phyloP scores from a whole-genome alignment of 2,888 invertebrate species.

The Drosophila peninsularis region DNA sequence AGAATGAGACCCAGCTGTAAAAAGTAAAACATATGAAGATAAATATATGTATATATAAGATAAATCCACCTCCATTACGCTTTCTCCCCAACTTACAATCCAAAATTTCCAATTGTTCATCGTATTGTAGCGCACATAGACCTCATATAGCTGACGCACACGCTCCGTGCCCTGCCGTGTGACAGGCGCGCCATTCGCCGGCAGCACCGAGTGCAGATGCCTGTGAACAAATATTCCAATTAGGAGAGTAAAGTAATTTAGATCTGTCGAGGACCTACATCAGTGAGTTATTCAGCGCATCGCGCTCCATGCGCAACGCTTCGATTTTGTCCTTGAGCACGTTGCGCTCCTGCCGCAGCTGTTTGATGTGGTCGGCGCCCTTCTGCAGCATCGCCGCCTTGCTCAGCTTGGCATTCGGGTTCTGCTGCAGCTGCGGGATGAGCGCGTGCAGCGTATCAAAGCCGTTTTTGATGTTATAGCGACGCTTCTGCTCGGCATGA shows the following conservation, averaged over 20 bases:
- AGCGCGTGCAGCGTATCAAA: constrained; percentile 97
- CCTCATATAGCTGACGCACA: constrained; percentile 96
- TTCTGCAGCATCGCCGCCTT: constrained; percentile 99
- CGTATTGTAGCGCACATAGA: constrained; percentile 94
- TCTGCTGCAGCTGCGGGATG: constrained; percentile 95
- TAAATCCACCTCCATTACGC: too few species aligned
- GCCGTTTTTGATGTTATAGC: constrained; percentile 98
- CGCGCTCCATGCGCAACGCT: constrained; percentile 93
- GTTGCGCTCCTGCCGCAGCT: constrained; percentile 93
- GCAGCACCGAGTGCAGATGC: constrained; percentile 96
- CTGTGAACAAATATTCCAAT: constrained; percentile 85
- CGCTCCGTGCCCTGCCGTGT: constrained; percentile 94
- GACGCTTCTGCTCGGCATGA: constrained; percentile 97
- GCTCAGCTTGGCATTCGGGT: constrained; percentile 95
- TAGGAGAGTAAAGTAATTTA: neutral
- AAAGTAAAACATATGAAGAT: neutral
- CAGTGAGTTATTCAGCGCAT: constrained; percentile 94
- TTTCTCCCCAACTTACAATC: constrained; percentile 97
- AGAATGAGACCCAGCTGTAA: constrained; percentile 95
- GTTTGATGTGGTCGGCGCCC: constrained; percentile 97
- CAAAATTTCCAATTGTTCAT: constrained; percentile 98
- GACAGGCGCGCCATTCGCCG: constrained; percentile 97
- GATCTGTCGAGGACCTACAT: constrained; percentile 86
- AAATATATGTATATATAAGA: too few species aligned
- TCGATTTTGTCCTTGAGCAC: constrained; percentile 96